phyloP scores from a whole-genome alignment of 2,113 vertebrate species.

The Menura novaehollandiae region DNA sequence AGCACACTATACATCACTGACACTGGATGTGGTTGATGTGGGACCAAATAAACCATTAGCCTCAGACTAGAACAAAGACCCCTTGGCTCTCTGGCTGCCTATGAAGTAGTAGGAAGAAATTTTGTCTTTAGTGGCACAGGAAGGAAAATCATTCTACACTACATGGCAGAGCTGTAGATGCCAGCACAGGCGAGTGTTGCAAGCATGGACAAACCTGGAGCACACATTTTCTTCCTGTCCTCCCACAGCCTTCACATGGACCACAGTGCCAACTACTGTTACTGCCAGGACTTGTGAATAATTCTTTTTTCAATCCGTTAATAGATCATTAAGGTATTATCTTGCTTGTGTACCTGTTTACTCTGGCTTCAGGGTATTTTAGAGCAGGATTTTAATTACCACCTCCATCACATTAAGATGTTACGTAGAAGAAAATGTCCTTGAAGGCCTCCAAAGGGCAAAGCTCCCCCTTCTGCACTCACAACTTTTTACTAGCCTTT shows the following conservation, averaged over 20 bases:
- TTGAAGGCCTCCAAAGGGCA: not conserved
- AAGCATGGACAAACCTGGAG: rapidly evolving
- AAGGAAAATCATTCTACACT: rapidly evolving
- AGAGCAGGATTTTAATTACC: not conserved
- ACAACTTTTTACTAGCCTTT: not conserved
- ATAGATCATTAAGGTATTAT: not conserved
- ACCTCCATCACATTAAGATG: not conserved
- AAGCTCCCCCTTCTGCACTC: not conserved
- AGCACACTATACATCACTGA: not conserved
- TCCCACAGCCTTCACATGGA: not conserved
- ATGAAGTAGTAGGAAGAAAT: not conserved
- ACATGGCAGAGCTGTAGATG: not conserved
- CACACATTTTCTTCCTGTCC: not conserved
- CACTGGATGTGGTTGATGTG: not conserved
- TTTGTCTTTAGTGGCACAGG: not conserved
- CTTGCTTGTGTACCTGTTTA: not conserved
- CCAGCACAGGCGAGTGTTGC: not conserved
- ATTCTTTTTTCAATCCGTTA: not conserved
- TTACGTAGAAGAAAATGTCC: not conserved
- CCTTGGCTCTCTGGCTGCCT: not conserved
- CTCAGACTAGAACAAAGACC: not conserved
- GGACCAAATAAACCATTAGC: not conserved
- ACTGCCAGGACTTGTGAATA: not conserved
- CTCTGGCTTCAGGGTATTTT: not conserved
- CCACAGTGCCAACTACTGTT: not conserved